A percentile compares a stretch with the other conserved stretches of the same genome.
Conservation (phyloP, 2,797 vertebrate species). For the Acomys russatus region DNA sequence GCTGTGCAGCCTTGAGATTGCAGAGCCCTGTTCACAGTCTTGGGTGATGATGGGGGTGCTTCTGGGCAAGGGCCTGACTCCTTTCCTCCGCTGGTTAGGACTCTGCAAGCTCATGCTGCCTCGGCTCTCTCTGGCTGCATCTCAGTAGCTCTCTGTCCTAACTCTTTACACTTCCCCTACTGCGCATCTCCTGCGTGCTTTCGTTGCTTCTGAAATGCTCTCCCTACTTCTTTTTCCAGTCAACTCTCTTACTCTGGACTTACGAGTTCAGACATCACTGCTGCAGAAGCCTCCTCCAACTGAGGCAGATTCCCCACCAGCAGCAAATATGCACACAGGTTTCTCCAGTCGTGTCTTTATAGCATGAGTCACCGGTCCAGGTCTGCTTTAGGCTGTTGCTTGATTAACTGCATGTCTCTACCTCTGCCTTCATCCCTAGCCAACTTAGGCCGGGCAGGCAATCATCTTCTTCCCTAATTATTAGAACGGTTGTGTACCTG, state of each 20-base stretch:
- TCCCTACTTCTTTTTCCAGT: background rate
- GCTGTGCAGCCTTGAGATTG: fast-evolving
- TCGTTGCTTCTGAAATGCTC: background rate
- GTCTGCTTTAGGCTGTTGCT: background rate
- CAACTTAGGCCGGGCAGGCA: background rate
- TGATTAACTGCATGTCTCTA: background rate
- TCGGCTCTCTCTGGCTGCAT: background rate
- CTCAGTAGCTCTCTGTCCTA: background rate
- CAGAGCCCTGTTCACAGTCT: background rate
- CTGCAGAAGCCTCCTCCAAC: background rate
- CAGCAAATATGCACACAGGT: background rate
- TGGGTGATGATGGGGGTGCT: background rate
- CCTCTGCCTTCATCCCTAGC: background rate
- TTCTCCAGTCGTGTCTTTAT: background rate
- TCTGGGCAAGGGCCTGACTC: background rate
- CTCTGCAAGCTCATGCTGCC: background rate
- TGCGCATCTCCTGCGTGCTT: no score
- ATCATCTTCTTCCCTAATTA: background rate
- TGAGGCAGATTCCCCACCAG: background rate
- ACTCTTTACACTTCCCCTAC: background rate
- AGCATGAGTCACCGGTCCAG: background rate
- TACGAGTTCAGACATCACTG: background rate
- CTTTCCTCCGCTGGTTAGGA: background rate
- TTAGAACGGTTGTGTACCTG: background rate
- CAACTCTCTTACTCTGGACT: background rate